A percentile compares a stretch with the other conserved stretches of the same genome.
These are phyloP conservation scores for Globodera rostochiensis DNA, from an alignment of 1,140 invertebrate species.

Conservation along the genomic window DNA sequence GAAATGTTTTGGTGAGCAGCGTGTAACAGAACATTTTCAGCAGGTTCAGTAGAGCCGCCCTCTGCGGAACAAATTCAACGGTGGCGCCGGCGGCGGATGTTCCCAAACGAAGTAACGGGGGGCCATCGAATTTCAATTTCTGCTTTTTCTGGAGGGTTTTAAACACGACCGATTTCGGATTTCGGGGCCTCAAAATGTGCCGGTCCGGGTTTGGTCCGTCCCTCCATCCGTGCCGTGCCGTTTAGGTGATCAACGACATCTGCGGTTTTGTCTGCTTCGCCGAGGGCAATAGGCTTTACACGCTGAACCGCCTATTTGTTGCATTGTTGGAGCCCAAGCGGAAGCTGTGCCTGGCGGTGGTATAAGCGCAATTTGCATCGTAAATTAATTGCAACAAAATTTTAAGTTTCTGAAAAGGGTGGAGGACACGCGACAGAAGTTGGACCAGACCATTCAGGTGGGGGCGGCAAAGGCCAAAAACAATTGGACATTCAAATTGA, in stretches of 20 bases:
- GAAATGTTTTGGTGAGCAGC: no score
- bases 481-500: no score
- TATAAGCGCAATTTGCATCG: not conserved
- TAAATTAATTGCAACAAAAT: not conserved
- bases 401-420: constrained; percentile 26
- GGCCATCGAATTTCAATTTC: no score
- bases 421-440: constrained; percentile 19
- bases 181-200: no score
- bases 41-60: not conserved
- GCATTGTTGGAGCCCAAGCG: constrained; percentile 19
- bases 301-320: not conserved
- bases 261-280: constrained; percentile 6
- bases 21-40: not conserved
- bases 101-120: not conserved
- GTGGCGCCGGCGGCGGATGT: not conserved
- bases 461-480: no score
- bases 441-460: constrained; percentile 24
- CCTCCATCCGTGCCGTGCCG: not conserved
- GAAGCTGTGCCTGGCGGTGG: constrained; percentile 14
- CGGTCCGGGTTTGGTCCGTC: not conserved
- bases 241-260: constrained; percentile 20
- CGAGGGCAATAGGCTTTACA: constrained; percentile 12
- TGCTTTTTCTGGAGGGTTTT: no score
- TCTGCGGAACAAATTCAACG: not conserved
- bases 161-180: no score